Conservation (phyloP, 2,113 vertebrate species). For the Corythornis vintsioides region DNA sequence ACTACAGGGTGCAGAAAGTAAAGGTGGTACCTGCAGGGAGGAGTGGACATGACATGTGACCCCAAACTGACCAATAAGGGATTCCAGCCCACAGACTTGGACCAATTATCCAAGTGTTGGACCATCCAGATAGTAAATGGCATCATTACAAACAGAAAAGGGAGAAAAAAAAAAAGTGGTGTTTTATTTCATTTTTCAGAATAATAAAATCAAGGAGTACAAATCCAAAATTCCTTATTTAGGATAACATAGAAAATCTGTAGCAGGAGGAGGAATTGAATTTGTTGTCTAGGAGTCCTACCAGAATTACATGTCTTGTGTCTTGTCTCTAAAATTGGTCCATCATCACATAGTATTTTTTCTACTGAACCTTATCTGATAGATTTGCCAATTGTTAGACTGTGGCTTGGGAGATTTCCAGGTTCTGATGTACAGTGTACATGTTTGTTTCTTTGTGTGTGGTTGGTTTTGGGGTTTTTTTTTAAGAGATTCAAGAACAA, state of each 20-base stretch:
- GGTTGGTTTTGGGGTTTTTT: neutral
- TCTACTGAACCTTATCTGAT: constrained; percentile 29
- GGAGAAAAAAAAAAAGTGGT: accelerated
- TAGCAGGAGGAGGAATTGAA: neutral
- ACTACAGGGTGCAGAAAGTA: too few species aligned
- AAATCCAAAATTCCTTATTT: neutral
- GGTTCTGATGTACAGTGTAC: neutral
- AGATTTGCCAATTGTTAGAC: neutral
- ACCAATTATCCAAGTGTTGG: too few species aligned
- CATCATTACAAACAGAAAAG: neutral
- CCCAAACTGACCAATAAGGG: too few species aligned
- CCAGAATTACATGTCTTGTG: neutral
- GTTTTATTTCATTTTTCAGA: neutral
- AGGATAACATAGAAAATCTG: neutral
- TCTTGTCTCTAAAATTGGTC: neutral
- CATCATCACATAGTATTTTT: constrained; percentile 33
- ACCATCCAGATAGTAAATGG: too few species aligned
- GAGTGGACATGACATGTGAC: too few species aligned
- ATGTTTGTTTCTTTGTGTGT: constrained; percentile 39
- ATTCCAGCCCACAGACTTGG: too few species aligned
- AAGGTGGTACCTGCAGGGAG: too few species aligned
- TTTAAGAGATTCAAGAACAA: constrained; percentile 8
- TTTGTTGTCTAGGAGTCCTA: neutral
- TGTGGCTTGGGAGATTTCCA: constrained; percentile 37
- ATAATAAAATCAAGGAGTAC: neutral